Base-by-base conservation (phyloP, 23 tunicate genomes). In the Halocynthia aurantium region DNA sequence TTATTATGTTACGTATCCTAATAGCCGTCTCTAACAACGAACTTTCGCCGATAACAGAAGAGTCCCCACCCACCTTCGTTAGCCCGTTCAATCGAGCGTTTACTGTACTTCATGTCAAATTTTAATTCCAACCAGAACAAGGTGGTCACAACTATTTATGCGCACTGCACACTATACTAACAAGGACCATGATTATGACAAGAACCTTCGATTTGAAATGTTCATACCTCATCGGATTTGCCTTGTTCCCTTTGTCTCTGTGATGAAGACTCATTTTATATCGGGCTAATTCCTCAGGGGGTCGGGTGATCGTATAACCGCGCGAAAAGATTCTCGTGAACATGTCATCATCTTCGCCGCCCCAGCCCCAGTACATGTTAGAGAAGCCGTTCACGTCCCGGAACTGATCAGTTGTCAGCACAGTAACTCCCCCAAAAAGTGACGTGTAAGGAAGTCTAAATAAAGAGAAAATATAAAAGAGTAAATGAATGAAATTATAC, bases 351-450 rank as follows among this genome's bases (percentile, higher is more conserved):
- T 87, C 94, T 53, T 87, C 94, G 10, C 94, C 94, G 13, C 94
- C 94, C 94, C 94, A 87, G n/a, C 94, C 94, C 94, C 94, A 87
- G 80, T 81, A 87, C 94, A 82, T 77, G 72, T 87, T 87, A 62
- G 87, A 82, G 63, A 76, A 87, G 53, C 94, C 94, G 71, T 87
- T 87, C 62, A 87, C 87, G 80, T 87, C 87, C 72, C 61, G 76
- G 53, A 87, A 87, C 63, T 87, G 87, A n/a, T 73, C 81, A 21
- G 50, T 65, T 8, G 71, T 72, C 17, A 82, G 70, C 87, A 82
- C 77, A 20, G 94, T 87, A 52, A 87, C 94, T 67, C 94, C 94
- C 52, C 94, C 94, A 49, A 87, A 87, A 5, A 87, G 70, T 6
- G 94, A 76, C 8, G 83, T 66, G 67, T 87, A 87, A 7, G 94